Percentiles rank a stretch among this genome's conserved stretches.
Conservation (phyloP, 1,140 invertebrate genomes). For the Drosophila nannoptera region DNA sequence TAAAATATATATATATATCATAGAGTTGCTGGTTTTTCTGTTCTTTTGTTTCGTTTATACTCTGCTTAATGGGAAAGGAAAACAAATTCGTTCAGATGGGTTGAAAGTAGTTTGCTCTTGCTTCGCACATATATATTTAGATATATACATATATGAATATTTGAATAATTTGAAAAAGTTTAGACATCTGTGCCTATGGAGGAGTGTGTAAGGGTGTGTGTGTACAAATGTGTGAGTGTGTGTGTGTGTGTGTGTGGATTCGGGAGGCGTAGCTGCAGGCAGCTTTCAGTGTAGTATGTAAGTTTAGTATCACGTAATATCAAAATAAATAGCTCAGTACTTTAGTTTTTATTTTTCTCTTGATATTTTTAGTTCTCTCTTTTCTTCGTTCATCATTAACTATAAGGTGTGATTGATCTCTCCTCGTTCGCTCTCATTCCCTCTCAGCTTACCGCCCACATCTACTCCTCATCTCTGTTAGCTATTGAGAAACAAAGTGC, state of each 20-base stretch:
- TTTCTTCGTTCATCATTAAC: slow-evolving; percentile 40
- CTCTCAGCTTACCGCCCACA: too few relatives aligned
- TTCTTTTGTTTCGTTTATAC: slow-evolving; percentile 34
- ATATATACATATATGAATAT: slow-evolving; percentile 2
- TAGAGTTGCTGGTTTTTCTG: slow-evolving; percentile 42
- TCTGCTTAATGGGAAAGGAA: slow-evolving; percentile 32
- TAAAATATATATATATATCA: slow-evolving; percentile 65
- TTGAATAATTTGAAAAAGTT: slow-evolving; percentile 2
- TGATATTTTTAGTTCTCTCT: slow-evolving; percentile 12
- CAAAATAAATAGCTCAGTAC: slow-evolving; percentile 71
- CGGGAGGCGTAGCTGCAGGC: slow-evolving; percentile 55
- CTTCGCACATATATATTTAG: slow-evolving; percentile 7
- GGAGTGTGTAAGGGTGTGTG: neutral
- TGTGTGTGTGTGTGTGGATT: slow-evolving; percentile 15
- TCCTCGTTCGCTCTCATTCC: neutral
- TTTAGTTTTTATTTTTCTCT: slow-evolving; percentile 24
- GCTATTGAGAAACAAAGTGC: slow-evolving; percentile 33
- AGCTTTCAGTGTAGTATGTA: slow-evolving; percentile 58
- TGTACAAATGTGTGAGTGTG: neutral
- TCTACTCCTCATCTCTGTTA: too few relatives aligned
- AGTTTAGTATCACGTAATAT: slow-evolving; percentile 77
- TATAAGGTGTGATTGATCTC: slow-evolving; percentile 40
- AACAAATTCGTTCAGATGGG: slow-evolving; percentile 60
- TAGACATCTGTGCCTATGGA: neutral
- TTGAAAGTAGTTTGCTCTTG: slow-evolving; percentile 24